Evolutionary conservation across 1,140 invertebrate species (phyloP).

Genomic region (Bacillus rossius): DNA sequence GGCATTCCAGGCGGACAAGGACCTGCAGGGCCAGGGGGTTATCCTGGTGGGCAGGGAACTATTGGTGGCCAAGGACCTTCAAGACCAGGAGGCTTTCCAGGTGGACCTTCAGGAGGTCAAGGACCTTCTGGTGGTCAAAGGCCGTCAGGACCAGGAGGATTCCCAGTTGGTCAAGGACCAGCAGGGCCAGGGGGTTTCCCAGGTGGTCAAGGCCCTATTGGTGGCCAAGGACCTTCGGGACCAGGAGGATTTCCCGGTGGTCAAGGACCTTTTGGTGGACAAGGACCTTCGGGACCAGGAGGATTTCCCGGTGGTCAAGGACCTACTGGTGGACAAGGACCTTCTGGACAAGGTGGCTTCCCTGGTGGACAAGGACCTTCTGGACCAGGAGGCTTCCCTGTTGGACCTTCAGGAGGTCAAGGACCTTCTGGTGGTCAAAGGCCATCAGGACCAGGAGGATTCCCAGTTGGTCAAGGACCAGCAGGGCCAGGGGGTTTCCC

Average conservation of each 20-base stretch:
- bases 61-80: slow-evolving; percentile 11
- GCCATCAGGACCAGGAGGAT: slow-evolving; percentile 32
- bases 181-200: slow-evolving; percentile 15
- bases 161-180: slow-evolving; percentile 19
- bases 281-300: slow-evolving; percentile 7
- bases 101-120: slow-evolving; percentile 10
- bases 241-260: slow-evolving; percentile 5
- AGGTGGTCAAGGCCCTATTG: slow-evolving; percentile 2
- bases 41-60: slow-evolving; percentile 18
- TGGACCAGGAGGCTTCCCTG: background rate
- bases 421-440: slow-evolving; percentile 36
- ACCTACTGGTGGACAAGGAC: slow-evolving; percentile 9
- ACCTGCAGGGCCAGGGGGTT: slow-evolving; percentile 20
- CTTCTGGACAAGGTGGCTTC: slow-evolving; percentile 14
- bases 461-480: slow-evolving; percentile 16
- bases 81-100: slow-evolving; percentile 8
- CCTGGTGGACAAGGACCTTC: slow-evolving; percentile 25
- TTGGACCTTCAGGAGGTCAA: slow-evolving; percentile 9
- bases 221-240: slow-evolving; percentile 13
- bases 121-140: slow-evolving; percentile 21
- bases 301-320: background rate
- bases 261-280: background rate
- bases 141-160: slow-evolving; percentile 16
- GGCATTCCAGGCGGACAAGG: slow-evolving; percentile 23
- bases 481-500: slow-evolving; percentile 21